Percentiles rank a stretch among this genome's conserved stretches.
Evolutionary conservation across 1,140 invertebrate genomes (phyloP).

Genomic region (Copidosoma floridanum): DNA sequence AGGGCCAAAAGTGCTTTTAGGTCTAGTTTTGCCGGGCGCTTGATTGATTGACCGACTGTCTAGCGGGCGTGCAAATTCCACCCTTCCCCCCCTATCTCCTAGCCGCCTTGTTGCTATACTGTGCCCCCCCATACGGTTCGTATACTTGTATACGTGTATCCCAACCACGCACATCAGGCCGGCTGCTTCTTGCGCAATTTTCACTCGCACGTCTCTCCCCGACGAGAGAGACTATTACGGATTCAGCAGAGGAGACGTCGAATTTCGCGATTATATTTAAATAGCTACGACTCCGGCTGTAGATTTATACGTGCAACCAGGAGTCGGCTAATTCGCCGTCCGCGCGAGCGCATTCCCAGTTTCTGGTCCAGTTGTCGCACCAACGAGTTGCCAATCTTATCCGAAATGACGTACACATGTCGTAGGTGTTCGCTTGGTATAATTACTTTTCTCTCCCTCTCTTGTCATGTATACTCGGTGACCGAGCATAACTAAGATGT

Average conservation of each 20-base stretch:
- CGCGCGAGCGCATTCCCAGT: neutral
- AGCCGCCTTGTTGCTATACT: neutral
- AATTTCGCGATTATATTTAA: too few relatives aligned
- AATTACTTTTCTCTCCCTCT: too few relatives aligned
- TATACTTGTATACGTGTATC: too few relatives aligned
- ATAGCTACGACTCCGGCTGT: neutral
- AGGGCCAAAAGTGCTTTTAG: slow-evolving; percentile 35
- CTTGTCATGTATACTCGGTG: too few relatives aligned
- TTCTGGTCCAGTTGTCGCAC: too few relatives aligned
- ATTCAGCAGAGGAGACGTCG: too few relatives aligned
- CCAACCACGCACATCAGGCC: neutral
- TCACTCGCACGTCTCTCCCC: neutral
- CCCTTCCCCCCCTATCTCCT: neutral
- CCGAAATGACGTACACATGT: too few relatives aligned
- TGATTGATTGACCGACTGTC: slow-evolving; percentile 1
- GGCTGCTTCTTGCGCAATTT: neutral
- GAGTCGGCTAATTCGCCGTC: neutral
- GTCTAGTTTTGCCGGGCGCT: neutral
- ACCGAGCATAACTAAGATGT: too few relatives aligned
- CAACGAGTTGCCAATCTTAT: too few relatives aligned
- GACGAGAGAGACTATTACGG: too few relatives aligned
- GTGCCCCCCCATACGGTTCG: neutral
- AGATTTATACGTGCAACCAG: neutral
- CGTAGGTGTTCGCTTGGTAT: too few relatives aligned
- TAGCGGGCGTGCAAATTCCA: neutral